These are phyloP conservation scores for Catocala sponsa DNA, from an alignment of 2,888 invertebrate genomes.

Conservation along the genomic window DNA sequence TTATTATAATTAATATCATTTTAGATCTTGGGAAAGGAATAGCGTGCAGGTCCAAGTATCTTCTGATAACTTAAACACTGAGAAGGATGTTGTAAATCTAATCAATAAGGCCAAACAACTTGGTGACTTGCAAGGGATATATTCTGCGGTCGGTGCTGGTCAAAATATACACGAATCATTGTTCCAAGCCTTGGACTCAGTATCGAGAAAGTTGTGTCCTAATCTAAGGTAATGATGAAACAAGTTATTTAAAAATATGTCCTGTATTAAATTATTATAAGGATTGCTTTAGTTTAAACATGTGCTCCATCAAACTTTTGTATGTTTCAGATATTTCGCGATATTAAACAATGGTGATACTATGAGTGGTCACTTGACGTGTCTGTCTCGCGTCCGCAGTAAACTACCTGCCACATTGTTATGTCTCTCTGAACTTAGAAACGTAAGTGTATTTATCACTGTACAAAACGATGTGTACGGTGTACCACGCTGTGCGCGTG, in stretches of 20 bases:
- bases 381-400: background rate
- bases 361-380: constrained; percentile 6
- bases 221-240: constrained; percentile 50
- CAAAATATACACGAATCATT: constrained; percentile 29
- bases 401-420: constrained; percentile 10
- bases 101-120: constrained; percentile 2
- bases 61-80: constrained; percentile 4
- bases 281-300: background rate
- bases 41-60: constrained; percentile 7
- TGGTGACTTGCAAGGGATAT: constrained; percentile 39
- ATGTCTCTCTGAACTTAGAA: constrained; percentile 4
- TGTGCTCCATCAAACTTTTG: background rate
- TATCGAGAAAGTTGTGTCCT: constrained; percentile 53
- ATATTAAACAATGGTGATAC: constrained; percentile 22
- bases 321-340: constrained; percentile 48
- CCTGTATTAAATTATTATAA: too few relatives aligned
- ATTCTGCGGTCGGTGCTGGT: constrained; percentile 35
- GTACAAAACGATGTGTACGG: too few relatives aligned
- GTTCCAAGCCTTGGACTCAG: constrained; percentile 49
- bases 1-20: constrained; percentile 21
- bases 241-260: too few relatives aligned
- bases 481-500: too few relatives aligned
- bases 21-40: constrained; percentile 28
- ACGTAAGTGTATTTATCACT: constrained; percentile 1
- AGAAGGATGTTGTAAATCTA: constrained; percentile 4